A percentile compares a stretch with the other conserved stretches of the same genome.
Evolutionary conservation across 2,797 vertebrate species (phyloP).

Genomic region (Liasis olivaceus): DNA sequence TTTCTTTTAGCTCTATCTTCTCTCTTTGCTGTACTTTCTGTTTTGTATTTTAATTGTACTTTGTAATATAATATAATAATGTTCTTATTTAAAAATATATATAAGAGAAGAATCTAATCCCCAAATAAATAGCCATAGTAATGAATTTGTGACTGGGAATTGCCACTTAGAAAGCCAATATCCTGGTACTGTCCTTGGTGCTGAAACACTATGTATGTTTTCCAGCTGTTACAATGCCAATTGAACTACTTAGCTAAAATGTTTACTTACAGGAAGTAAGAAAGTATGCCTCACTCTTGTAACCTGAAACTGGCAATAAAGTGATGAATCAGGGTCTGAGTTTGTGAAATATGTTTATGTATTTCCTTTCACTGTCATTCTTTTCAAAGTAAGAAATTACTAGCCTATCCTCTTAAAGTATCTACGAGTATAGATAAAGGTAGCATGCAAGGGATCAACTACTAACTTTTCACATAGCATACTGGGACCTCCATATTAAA

Average conservation of each 20-base stretch:
- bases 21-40: too few relatives aligned
- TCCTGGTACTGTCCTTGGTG: conserved; percentile 48
- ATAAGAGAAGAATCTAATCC: background rate
- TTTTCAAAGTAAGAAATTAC: background rate
- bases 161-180: background rate
- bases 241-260: background rate
- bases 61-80: too few relatives aligned
- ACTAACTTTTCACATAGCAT: background rate
- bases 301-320: background rate
- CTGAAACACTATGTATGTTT: conserved; percentile 29
- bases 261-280: background rate
- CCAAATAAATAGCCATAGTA: background rate
- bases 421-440: background rate
- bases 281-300: background rate
- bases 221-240: background rate
- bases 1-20: too few relatives aligned
- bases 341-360: background rate
- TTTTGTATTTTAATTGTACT: too few relatives aligned
- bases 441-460: background rate
- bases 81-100: background rate
- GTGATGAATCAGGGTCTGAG: background rate
- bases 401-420: background rate
- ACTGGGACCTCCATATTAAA: background rate
- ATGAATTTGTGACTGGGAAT: background rate
- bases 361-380: background rate